Base-by-base conservation (phyloP, 53 echinoderm and acorn worm genomes). In the Paracentrotus lividus region DNA sequence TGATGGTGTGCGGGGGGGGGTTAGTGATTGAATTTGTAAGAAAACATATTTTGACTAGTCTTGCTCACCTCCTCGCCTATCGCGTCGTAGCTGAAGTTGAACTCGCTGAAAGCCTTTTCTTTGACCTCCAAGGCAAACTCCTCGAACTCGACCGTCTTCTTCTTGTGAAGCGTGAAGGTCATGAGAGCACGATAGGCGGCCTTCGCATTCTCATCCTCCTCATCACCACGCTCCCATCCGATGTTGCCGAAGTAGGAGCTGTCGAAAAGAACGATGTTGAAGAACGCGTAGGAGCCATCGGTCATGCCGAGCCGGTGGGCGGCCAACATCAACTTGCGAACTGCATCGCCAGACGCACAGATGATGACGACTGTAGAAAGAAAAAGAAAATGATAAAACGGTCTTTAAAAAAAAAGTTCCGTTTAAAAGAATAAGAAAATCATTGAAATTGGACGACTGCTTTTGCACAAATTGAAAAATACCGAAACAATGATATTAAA, bases 251-350 rank as follows among this genome's bases (percentile, higher is more conserved):
- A 99, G 77, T 97, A 99, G 15, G 95, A 95, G 91, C 99, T 99
- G 56, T 99, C 99, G 88, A 97, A 99, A 40, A 97, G 97, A 77
- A 95, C 95, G 88, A 99, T 95, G 95, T 97, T 99, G 94, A 99
- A 97, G 93, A 99, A 99, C 23, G 97, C 99, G 60, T 99, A 99
- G 61, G 97, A 97, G 21, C 97, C 97, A 81, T 94, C 93, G 21
- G 96, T 96, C 99, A 99, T 99, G 38, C 95, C 96, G 6, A 99
- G 95, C 21, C 95, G 94, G 78, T 99, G 96, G 8, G 99, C 99
- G n/a, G 96, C 95, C 42, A 99, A 88, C 99, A 99, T 99, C 49
- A 99, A 95, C 85, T 95, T 93, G 0, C 99, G 96, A 36, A 99
- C 96, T 24, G 99, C 95, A 36, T 99, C 99, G 32, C 96, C 96